phyloP scores from a whole-genome alignment of 2,888 invertebrate genomes.

The Heliconius aoede region DNA sequence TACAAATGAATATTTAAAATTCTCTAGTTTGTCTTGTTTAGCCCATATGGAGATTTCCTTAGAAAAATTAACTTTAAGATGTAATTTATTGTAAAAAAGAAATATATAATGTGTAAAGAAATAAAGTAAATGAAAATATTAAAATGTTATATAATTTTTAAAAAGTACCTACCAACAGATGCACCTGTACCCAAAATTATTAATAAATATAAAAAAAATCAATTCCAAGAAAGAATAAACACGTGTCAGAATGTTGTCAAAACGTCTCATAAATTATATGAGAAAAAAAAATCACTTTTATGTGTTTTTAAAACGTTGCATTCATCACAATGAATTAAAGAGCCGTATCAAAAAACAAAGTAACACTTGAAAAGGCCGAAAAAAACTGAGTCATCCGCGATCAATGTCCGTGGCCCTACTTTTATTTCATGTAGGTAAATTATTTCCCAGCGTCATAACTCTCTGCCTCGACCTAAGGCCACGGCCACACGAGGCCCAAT shows the following conservation, averaged over 20 bases:
- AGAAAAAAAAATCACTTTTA: constrained; percentile 45
- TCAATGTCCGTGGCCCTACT: constrained; percentile 62
- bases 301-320: constrained; percentile 49
- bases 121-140: not conserved
- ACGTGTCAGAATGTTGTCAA: constrained; percentile 45
- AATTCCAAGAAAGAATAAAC: constrained; percentile 43
- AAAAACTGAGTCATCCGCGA: constrained; percentile 62
- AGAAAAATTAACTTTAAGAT: too few species aligned
- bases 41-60: not conserved
- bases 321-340: constrained; percentile 48
- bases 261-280: constrained; percentile 46
- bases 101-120: too few species aligned
- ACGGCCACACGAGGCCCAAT: constrained; percentile 78
- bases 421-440: constrained; percentile 73
- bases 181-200: constrained; percentile 10
- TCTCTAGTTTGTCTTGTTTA: not conserved
- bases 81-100: too few species aligned
- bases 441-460: constrained; percentile 79
- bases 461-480: constrained; percentile 76
- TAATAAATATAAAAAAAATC: constrained; percentile 32
- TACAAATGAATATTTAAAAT: constrained; percentile 21
- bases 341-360: constrained; percentile 38
- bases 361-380: constrained; percentile 48
- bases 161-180: not conserved
- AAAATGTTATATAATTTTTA: not conserved